phyloP scores from a whole-genome alignment of 2,797 vertebrate genomes.

The Nannoperca obscura region DNA sequence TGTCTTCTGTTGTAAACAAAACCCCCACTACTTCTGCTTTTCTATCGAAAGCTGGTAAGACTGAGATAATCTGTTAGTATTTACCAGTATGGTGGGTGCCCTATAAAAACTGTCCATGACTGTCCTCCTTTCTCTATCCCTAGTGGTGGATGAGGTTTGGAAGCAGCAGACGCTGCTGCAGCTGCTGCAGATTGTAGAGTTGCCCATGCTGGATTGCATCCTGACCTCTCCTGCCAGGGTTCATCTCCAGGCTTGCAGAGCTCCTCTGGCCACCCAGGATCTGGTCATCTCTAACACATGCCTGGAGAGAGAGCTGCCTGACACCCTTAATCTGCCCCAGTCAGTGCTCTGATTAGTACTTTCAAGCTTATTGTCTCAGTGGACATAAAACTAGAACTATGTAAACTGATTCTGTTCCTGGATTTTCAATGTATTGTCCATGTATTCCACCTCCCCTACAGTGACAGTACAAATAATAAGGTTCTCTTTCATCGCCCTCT shows the following conservation, averaged over 20 bases:
- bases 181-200: slow-evolving; percentile 89
- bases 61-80: slow-evolving; percentile 4
- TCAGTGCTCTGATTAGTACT: slow-evolving; percentile 74
- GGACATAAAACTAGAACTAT: not conserved
- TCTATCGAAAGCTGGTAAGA: slow-evolving; percentile 87
- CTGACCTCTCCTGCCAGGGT: slow-evolving; percentile 82
- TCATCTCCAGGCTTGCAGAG: slow-evolving; percentile 48
- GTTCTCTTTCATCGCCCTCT: not conserved
- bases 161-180: slow-evolving; percentile 89
- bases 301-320: slow-evolving; percentile 87
- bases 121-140: not conserved
- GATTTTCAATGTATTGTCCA: not conserved
- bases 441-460: not conserved
- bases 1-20: slow-evolving; percentile 65
- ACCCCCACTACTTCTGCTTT: slow-evolving; percentile 58
- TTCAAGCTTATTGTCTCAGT: not conserved
- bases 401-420: not conserved
- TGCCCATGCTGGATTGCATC: slow-evolving; percentile 89
- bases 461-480: not conserved
- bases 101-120: not conserved
- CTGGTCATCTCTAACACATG: slow-evolving; percentile 90
- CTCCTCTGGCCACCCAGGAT: slow-evolving; percentile 77
- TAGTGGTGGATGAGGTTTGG: slow-evolving; percentile 89
- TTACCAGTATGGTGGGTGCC: not conserved
- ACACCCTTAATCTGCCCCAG: slow-evolving; percentile 85